Base-by-base conservation (phyloP, 2,888 invertebrate genomes). In the Mesorhabditis sp. region DNA sequence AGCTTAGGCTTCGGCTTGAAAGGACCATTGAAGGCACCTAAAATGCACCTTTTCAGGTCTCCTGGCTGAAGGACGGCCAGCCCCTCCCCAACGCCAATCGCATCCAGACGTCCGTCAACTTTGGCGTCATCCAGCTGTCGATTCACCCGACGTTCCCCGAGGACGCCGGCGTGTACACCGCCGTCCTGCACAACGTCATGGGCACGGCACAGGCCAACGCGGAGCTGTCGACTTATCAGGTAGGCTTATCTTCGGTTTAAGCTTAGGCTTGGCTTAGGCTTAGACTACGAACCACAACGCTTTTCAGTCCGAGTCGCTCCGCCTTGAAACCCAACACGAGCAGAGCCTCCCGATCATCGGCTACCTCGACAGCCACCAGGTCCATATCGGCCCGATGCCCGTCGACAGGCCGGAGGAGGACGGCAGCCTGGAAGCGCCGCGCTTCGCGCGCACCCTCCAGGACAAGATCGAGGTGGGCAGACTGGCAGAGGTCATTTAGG, bases 281-380 rank as follows among this genome's bases (percentile, higher is more conserved):
- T 13, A 13, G 10, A 2, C n/a, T 58, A 10, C 2, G 3, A 10
- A 13, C 10, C 2, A 28, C 28, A 28, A 28, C 28, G n/a, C n/a
- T n/a, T n/a, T n/a, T n/a, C 2, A 76, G 66, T 68, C 76, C 42
- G 84, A 79, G 10, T 68, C 73, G 28, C 76, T 84, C 4, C 88
- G 88, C 77, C 85, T 87, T 70, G 93, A 95, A 84, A 94, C 95
- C 0, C 92, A 93, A 87, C 94, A 94, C 83, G 92, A 93, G 87
- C 90, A 91, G 67, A 93, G 94, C 10, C 88, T 94, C 67, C 92
- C 93, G 86, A 93, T 93, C 88, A 93, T 95, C 74, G 93, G 93
- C 80, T 91, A 92, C 82, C 88, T 95, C 67, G 95, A 95, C 88
- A 94, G 94, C 82, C 82, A 83, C 66, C 82, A 82, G 71, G 77